Percentiles rank a stretch among this genome's conserved stretches.
phyloP scores from a whole-genome alignment of 1,140 invertebrate species.

The Drosophila burlai region DNA sequence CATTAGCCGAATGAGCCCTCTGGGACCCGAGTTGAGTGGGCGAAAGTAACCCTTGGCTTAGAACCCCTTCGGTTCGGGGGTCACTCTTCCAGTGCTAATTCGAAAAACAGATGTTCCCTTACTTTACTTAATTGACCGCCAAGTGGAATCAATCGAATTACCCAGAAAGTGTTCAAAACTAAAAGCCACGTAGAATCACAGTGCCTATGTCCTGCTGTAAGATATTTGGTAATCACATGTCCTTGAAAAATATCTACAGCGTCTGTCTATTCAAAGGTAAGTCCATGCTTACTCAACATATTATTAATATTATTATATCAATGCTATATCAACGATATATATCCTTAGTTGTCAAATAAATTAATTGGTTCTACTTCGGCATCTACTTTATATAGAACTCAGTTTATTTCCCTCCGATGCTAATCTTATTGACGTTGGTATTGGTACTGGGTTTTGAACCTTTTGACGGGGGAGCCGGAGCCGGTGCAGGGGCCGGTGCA shows the following conservation, averaged over 20 bases:
- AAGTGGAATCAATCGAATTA: conserved; percentile 48
- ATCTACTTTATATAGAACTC: neutral
- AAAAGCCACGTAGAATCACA: neutral
- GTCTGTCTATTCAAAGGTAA: neutral
- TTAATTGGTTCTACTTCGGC: neutral
- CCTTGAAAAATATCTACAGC: neutral
- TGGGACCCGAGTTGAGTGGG: conserved; percentile 35
- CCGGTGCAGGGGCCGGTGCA: neutral
- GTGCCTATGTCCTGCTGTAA: neutral
- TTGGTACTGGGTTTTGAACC: neutral
- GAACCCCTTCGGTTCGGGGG: neutral
- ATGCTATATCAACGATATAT: neutral
- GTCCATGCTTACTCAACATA: no score
- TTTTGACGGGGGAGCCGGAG: neutral
- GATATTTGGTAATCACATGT: neutral
- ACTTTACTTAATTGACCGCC: conserved; percentile 45
- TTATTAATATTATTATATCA: neutral
- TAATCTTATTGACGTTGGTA: neutral
- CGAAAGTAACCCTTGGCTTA: neutral
- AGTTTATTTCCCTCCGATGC: neutral
- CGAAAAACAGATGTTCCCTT: conserved; percentile 48
- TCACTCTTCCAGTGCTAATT: conserved; percentile 35
- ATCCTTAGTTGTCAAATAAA: neutral
- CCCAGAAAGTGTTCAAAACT: neutral
- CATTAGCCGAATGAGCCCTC: conserved; percentile 41